Conservation (phyloP, 2,888 invertebrate species). For the Amphipoea lucens region DNA sequence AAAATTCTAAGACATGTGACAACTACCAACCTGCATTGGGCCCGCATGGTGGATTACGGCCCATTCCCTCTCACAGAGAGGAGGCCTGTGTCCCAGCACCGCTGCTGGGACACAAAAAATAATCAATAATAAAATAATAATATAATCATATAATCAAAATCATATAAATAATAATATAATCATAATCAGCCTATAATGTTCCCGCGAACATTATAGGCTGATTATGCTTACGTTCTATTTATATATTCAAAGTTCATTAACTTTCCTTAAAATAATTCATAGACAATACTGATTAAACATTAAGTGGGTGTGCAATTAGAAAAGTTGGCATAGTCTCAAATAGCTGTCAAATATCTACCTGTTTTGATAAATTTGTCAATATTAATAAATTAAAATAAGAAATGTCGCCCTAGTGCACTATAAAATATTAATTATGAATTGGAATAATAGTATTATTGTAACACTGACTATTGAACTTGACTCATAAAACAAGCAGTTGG, state of each 20-base stretch:
- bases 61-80: too few relatives aligned
- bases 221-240: too few relatives aligned
- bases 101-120: too few relatives aligned
- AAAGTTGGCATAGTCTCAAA: neutral
- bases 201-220: too few relatives aligned
- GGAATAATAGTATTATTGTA: neutral
- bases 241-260: neutral
- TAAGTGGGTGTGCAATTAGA: neutral
- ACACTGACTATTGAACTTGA: neutral
- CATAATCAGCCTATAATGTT: too few relatives aligned
- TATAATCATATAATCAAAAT: too few relatives aligned
- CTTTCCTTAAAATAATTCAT: neutral
- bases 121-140: too few relatives aligned
- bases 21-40: too few relatives aligned
- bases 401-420: neutral
- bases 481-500: neutral
- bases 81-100: too few relatives aligned
- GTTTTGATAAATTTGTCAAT: neutral
- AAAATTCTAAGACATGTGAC: too few relatives aligned
- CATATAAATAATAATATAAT: too few relatives aligned
- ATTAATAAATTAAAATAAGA: neutral
- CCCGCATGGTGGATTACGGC: too few relatives aligned
- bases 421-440: neutral
- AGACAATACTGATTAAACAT: neutral
- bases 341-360: neutral